Evolutionary conservation across 1,140 invertebrate genomes (phyloP), one percentile per base, ranked within the genome.

Genomic region (Ceratina calcarata): DNA sequence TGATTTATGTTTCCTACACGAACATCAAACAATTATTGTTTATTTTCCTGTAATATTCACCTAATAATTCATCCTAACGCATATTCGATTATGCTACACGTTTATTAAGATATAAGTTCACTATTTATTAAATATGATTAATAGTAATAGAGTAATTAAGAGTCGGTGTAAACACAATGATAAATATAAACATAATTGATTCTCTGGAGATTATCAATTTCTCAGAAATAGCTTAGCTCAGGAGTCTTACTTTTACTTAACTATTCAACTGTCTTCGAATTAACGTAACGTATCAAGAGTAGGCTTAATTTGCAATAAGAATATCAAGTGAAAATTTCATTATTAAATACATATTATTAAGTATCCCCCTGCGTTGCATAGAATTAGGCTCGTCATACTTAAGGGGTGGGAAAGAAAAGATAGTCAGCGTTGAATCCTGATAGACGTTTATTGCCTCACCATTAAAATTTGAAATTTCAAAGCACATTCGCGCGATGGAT

Each of bases 371-470:
- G 32, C 16, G 2, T 53, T 2, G 12, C 16, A 12, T 53, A 15
- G 13, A 53, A 53, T 53, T 16, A 58, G 2, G 22, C 16, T 51
- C 7, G 2, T 20, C n/a, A 3, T 49, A 15, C 6, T 49, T 1
- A 16, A 49, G 16, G 8, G 16, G 22, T 16, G 0, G 53, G 53
- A 24, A n/a, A 66, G 27, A 66, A 8, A 32, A 27, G 2, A 61
- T 53, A 51, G 16, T 20, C 16, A 20, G 22, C 55, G 16, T 80
- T 85, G 74, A 81, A 77, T 84, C 84, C 87, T 86, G 86, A 88
- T 86, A 82, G 88, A 86, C 68, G 61, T 85, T 86, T 81, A 83
- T 87, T 89, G 88, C 81, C 86, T 87, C 70, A 84, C 55, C 74
- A 60, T 80, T 87, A 79, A 87, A 88, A 82, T 85, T 86, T 79